Conservation (phyloP, 2,797 vertebrate genomes). For the Clamator glandarius region DNA sequence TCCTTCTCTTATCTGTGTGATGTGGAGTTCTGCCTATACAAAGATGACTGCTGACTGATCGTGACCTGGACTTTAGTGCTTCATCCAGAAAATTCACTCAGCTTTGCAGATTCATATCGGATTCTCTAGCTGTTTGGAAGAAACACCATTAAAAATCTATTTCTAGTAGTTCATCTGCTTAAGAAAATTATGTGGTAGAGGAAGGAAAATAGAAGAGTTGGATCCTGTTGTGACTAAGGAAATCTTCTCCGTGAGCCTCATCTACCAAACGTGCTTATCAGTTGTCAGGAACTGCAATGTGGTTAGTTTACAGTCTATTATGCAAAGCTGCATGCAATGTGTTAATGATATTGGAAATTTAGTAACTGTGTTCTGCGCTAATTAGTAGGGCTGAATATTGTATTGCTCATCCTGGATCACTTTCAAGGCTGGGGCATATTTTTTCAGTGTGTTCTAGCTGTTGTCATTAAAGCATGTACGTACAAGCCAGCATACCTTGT, state of each 20-base stretch:
- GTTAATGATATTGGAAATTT: constrained; percentile 59
- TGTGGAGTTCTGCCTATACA: background rate
- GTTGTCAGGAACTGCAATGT: constrained; percentile 36
- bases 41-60: background rate
- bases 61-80: background rate
- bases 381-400: constrained; percentile 48
- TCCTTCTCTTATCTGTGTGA: background rate
- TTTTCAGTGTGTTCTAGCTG: constrained; percentile 28
- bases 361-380: constrained; percentile 46
- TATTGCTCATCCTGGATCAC: constrained; percentile 63
- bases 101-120: background rate
- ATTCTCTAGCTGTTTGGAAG: background rate
- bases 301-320: constrained; percentile 56
- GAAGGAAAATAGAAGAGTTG: background rate
- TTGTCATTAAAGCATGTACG: constrained; percentile 38
- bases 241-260: background rate
- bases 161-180: background rate
- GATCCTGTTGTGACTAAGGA: constrained; percentile 14
- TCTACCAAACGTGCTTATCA: constrained; percentile 21
- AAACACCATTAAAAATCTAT: background rate
- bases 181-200: background rate
- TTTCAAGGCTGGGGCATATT: constrained; percentile 46
- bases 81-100: background rate
- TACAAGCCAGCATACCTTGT: constrained; percentile 44
- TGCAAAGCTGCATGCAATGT: constrained; percentile 43